Base-by-base conservation (phyloP, 2,113 vertebrate species). In the Menura novaehollandiae region DNA sequence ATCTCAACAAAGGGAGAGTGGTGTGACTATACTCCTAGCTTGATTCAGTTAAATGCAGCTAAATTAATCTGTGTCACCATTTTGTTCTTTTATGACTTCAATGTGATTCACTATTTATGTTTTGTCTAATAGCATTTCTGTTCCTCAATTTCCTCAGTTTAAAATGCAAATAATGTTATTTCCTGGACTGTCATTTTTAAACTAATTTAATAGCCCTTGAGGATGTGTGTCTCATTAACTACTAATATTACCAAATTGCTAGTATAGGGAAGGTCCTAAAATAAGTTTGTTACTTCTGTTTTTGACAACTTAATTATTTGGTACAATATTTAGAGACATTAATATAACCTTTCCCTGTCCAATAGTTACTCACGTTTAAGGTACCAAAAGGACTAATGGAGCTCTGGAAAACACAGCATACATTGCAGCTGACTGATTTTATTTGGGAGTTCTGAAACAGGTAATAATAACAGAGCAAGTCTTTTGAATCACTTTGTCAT, bases 401-500 rank as follows among this genome's bases (percentile, higher is more conserved):
- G 30, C 30, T 83, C 52, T 73, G 49, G 62, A 41, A 92, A 44
- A 73, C 47, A 43, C 19, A 89, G 35, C 60, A 60, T 69, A 56
- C 37, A 84, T 85, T 93, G 91, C 39, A 93, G 72, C 39, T 82
- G 67, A 82, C 68, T 96, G 84, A 91, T 94, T 95, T 96, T 95
- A 97, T 94, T 88, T 97, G 49, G 88, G 92, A 96, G 27, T 33
- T 41, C 81, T 92, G 83, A 84, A 92, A 85, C 76, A 80, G 63
- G 35, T 94, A 95, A 78, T 96, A 96, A 95, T 78, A 96, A 96
- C 62, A 76, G 37, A 94, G 91, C 51, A 78, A 77, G 81, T 92
- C 91, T 95, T 76, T 86, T 93, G 94, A 96, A 96, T 72, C 90
- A 53, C 62, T 95, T 97, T 97, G 74, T 95, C 88, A 96, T 85